Percentiles rank a stretch among this genome's conserved stretches.
These are phyloP conservation scores for Lomographa bimaculata DNA, from an alignment of 2,888 invertebrate genomes.

Conservation along the genomic window DNA sequence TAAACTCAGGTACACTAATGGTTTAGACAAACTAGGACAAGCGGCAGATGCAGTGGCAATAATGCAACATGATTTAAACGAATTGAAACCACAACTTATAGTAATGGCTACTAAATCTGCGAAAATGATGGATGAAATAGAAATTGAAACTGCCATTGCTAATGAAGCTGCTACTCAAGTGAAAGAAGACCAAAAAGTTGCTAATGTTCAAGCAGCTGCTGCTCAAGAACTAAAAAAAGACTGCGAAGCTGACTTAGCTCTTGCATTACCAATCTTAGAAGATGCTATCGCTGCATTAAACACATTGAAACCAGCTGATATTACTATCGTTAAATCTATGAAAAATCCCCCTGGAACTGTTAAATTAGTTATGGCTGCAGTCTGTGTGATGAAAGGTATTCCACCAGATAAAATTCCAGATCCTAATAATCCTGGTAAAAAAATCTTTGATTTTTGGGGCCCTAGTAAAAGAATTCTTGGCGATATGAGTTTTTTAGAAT, in stretches of 20 bases:
- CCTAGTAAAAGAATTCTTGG: conserved; percentile 92
- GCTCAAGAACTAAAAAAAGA: conserved; percentile 93
- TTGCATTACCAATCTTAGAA: conserved; percentile 92
- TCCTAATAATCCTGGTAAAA: conserved; percentile 85
- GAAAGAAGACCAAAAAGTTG: conserved; percentile 93
- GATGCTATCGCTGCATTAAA: conserved; percentile 90
- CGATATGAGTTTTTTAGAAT: conserved; percentile 91
- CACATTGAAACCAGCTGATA: conserved; percentile 92
- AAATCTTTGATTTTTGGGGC: conserved; percentile 92
- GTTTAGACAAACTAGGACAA: conserved; percentile 90
- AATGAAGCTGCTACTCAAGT: conserved; percentile 91
- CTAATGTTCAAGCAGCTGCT: conserved; percentile 93
- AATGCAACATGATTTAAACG: conserved; percentile 90
- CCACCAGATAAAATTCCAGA: conserved; percentile 90
- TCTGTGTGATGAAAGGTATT: conserved; percentile 93
- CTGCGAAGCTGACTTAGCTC: conserved; percentile 96
- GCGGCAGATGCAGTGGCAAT: conserved; percentile 89
- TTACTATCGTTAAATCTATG: conserved; percentile 94
- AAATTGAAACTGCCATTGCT: conserved; percentile 89
- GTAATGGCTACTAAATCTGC: conserved; percentile 88
- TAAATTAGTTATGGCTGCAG: conserved; percentile 94
- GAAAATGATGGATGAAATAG: conserved; percentile 90
- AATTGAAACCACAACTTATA: conserved; percentile 89
- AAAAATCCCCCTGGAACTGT: conserved; percentile 93
- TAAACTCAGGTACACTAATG: conserved; percentile 89